Base-by-base conservation (phyloP, 1,140 invertebrate species). In the Lasaia peninsularis region DNA sequence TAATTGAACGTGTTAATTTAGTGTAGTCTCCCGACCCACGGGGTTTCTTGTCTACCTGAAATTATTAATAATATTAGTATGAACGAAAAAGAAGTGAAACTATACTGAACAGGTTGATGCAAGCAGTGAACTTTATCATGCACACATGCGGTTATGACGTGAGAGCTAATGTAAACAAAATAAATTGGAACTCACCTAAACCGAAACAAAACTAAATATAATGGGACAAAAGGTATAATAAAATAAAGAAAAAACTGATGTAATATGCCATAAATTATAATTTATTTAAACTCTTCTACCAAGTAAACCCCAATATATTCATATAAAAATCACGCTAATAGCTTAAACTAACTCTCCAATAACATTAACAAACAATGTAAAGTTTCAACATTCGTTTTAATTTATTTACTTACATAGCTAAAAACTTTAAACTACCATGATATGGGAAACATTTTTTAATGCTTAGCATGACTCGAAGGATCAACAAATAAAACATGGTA, bases 41-140 rank as follows among this genome's bases (percentile, higher is more conserved):
- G 81, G 81, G 55, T 80, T 85, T 86, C 79, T 82, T 65, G 81
- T 80, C 75, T 81, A 88, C 85, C 85, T 88, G 85, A 88, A 88
- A 88, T 82, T 85, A 84, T 85, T 85, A 85, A 88, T 83, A 84
- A 82, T 73, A 88, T 88, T 88, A 88, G 85, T 88, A 86, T 78
- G 81, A 85, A 86, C 81, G 71, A 80, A 82, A 76, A 64, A 62
- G 62, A 73, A 75, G 76, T 70, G 65, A 62, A 75, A 73, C 56
- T 59, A 52, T 68, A 72, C 73, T 73, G 67, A 78, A 51, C 67
- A 69, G 65, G 62, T 71, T 44, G 65, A 72, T 62, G 61, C 44
- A 76, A 81, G 81, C 83, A 35, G 75, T 75, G 74, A 65, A 58
- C 51, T 34, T 52, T 12, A 59, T 51, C 75, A 77, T 81, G 79